Base-by-base conservation (phyloP, 2,113 vertebrate species). In the Daubentonia madagascariensis region DNA sequence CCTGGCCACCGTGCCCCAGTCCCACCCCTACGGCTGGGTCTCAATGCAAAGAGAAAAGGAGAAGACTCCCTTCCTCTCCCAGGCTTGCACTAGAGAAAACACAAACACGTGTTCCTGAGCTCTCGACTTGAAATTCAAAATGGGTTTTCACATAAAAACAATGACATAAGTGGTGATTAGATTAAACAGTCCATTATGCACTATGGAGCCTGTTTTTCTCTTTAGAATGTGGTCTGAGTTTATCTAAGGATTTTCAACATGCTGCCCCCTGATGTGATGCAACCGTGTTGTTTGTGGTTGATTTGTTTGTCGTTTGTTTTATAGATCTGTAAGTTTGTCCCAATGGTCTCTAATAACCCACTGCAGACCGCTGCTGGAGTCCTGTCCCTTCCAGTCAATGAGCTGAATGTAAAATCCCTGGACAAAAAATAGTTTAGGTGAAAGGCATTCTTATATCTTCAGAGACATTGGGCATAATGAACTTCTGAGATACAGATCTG, bases 71-170 rank as follows among this genome's bases (percentile, higher is more conserved):
- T 35, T 18, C 72, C 5, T 65, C 50, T 48, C 75, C 35, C 40
- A 75, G 32, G 37, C 25, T 28, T 16, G 45, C 30, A 32, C 40
- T 67, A 75, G 13, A 48, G 63, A 57, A 76, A 75, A 54, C 32
- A 5, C 35, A 1, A n/a, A n/a, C n/a, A n/a, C n/a, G n/a, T n/a
- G n/a, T n/a, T n/a, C 17, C 5, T 10, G 14, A 7, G 14, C 13
- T n/a, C 43, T 91, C 43, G 35, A 57, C 13, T 45, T 23, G 22
- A 92, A 96, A 92, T 85, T 94, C 72, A 92, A 57, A 85, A 32
- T 35, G 63, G 63, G 3, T 40, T 81, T 92, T 68, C 72, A 63
- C 0, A 1, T 35, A 89, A 94, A 85, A 79, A 45, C 14, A 80
- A 35, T 30, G 20, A 32, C 67, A 68, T 67, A 30, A 32, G 57